A percentile compares a stretch with the other conserved stretches of the same genome.
Evolutionary conservation across 2,797 vertebrate species (phyloP).

Genomic region (Tenualosa thibaudeaui): DNA sequence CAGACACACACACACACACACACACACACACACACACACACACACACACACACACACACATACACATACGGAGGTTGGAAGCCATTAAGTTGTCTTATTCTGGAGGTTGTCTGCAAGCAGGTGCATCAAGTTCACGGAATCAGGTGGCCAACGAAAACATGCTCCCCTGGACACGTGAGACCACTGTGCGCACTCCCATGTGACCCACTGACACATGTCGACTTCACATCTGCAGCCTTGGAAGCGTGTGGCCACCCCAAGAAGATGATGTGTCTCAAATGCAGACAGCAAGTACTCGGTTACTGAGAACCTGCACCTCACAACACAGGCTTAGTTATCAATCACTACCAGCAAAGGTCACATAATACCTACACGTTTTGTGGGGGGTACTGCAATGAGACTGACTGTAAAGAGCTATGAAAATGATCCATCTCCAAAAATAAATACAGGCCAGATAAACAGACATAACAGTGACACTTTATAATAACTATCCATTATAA

Average conservation of each 20-base stretch:
- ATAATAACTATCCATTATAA: too few species aligned
- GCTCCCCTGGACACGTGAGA: neutral
- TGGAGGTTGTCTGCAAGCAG: constrained; percentile 5
- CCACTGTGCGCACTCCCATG: neutral
- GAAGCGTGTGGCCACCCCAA: neutral
- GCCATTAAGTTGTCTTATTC: neutral
- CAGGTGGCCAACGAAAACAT: neutral
- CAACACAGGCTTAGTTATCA: neutral
- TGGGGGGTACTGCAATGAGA: neutral
- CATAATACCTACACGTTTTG: neutral
- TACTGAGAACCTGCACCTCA: neutral
- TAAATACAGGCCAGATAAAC: neutral
- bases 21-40: neutral
- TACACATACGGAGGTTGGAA: neutral
- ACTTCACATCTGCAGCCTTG: neutral
- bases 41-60: neutral
- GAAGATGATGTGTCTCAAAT: neutral
- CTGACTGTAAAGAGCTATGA: too few species aligned
- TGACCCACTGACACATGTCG: neutral
- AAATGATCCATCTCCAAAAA: neutral
- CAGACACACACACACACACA: neutral
- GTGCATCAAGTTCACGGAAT: constrained; percentile 20
- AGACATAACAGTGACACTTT: too few species aligned
- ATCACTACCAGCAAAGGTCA: neutral
- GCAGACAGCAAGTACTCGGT: neutral